phyloP scores from a whole-genome alignment of 2,113 vertebrate genomes.

The Bettongia penicillata region DNA sequence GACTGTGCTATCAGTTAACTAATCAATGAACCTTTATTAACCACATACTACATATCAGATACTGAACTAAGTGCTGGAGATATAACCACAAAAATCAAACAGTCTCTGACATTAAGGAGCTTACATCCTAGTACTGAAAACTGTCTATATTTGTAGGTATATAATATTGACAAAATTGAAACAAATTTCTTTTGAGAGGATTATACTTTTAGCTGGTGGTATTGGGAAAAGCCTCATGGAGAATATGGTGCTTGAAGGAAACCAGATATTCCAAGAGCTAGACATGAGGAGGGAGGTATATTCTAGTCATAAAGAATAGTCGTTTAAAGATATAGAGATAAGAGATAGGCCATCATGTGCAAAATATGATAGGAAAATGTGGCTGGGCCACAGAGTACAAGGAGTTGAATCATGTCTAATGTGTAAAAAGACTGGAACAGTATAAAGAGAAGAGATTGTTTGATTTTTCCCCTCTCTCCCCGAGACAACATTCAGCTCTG shows the following conservation, averaged over 20 bases:
- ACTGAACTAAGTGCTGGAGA: not conserved
- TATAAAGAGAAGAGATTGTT: no score
- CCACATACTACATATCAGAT: not conserved
- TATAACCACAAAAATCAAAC: not conserved
- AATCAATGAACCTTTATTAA: not conserved
- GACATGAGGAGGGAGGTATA: not conserved
- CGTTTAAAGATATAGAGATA: not conserved
- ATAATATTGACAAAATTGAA: not conserved
- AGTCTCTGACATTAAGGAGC: not conserved
- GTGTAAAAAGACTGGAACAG: no score
- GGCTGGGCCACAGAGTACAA: no score
- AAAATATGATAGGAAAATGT: not conserved
- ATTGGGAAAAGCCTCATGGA: not conserved
- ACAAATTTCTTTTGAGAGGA: not conserved
- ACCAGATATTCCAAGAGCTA: not conserved
- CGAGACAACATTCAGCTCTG: no score
- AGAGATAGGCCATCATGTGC: not conserved
- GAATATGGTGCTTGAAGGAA: not conserved
- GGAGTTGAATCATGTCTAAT: no score
- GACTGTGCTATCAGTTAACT: not conserved
- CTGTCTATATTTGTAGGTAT: not conserved
- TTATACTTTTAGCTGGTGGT: not conserved
- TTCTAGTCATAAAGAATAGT: not conserved
- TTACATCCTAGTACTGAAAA: not conserved
- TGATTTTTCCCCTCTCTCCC: no score